Conservation (phyloP, 2,113 vertebrate species). For the Vanacampus margaritifer region DNA sequence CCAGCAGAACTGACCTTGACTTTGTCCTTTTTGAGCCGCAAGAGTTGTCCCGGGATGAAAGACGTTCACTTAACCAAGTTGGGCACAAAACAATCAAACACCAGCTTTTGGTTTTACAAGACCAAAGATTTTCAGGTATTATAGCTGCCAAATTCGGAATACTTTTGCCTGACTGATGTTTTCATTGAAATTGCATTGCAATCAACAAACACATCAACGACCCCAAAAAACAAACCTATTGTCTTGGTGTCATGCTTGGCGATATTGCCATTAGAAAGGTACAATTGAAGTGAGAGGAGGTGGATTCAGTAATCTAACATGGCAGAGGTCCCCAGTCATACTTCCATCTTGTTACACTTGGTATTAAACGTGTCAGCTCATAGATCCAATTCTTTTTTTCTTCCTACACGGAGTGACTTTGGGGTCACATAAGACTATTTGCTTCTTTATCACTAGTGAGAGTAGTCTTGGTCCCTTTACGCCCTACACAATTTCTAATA, state of each 20-base stretch:
- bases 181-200: not conserved
- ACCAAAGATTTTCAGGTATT: constrained; percentile 3
- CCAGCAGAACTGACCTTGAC: constrained; percentile 25
- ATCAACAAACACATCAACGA: not conserved
- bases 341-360: constrained; percentile 33
- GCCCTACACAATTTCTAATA: constrained; percentile 46
- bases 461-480: constrained; percentile 45
- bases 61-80: constrained; percentile 4
- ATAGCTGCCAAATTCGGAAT: not conserved
- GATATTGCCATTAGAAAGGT: not conserved
- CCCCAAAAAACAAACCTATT: not conserved
- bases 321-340: constrained; percentile 35
- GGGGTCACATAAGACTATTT: constrained; percentile 45
- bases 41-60: not conserved
- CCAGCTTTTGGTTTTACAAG: not conserved
- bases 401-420: constrained; percentile 22
- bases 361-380: constrained; percentile 19
- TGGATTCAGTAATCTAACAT: not conserved
- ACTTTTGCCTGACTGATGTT: not conserved
- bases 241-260: not conserved
- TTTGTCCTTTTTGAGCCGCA: constrained; percentile 9
- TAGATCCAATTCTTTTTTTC: constrained; percentile 19
- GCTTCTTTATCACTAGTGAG: constrained; percentile 49
- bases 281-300: not conserved
- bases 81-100: constrained; percentile 21